Percentiles rank a stretch among this genome's conserved stretches.
phyloP scores from a whole-genome alignment of 2,797 vertebrate species.

The Pangasius sanitwongsei region DNA sequence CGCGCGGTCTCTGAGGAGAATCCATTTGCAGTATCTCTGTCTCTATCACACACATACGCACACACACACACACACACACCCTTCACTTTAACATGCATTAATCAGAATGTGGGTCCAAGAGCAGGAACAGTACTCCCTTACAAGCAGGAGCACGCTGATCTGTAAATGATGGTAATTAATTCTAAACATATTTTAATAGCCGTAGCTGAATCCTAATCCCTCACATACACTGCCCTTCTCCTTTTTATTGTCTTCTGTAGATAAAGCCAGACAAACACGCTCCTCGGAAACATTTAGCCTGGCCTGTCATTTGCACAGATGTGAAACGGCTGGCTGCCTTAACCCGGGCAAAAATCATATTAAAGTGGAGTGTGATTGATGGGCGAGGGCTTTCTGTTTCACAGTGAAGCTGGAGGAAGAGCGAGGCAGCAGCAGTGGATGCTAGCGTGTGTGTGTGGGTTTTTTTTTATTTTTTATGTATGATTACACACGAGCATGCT shows the following conservation, averaged over 20 bases:
- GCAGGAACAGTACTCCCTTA: background rate
- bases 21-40: conserved; percentile 11
- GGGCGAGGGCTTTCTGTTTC: background rate
- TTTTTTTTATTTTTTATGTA: background rate
- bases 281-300: background rate
- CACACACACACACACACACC: background rate
- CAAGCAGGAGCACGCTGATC: background rate
- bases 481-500: background rate
- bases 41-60: background rate
- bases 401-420: background rate
- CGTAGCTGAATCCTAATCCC: background rate
- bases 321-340: conserved; percentile 2
- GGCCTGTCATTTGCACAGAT: conserved; percentile 8
- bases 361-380: conserved; percentile 20
- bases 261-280: background rate
- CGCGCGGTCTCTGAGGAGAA: conserved; percentile 13
- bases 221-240: background rate
- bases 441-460: background rate
- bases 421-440: background rate
- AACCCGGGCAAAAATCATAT: conserved; percentile 11
- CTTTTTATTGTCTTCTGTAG: background rate
- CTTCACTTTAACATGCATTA: background rate
- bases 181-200: background rate
- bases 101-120: background rate
- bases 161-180: background rate